Conservation (phyloP, 2,888 invertebrate genomes). For the Trissoscelio sp. region DNA sequence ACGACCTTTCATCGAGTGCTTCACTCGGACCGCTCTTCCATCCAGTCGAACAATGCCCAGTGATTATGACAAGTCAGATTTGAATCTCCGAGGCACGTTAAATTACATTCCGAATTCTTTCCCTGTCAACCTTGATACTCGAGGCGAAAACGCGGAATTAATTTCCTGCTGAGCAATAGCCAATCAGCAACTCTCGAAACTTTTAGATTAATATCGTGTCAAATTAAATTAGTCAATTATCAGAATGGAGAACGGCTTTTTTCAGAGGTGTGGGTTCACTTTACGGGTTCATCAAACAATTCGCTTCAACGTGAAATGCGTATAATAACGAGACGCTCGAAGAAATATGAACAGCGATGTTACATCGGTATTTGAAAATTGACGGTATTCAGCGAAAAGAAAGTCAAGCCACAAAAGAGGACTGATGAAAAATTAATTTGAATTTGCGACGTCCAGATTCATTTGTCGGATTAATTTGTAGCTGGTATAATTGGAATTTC, state of each 20-base stretch:
- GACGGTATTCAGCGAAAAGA: slow-evolving; percentile 8
- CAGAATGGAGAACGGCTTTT: slow-evolving; percentile 36
- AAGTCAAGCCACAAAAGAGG: neutral
- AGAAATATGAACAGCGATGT: slow-evolving; percentile 10
- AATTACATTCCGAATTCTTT: slow-evolving; percentile 68
- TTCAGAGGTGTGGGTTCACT: slow-evolving; percentile 26
- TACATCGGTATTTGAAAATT: slow-evolving; percentile 13
- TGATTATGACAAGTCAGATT: slow-evolving; percentile 68
- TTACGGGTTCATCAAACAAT: slow-evolving; percentile 40
- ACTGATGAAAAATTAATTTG: slow-evolving; percentile 39
- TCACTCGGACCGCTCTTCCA: slow-evolving; percentile 53
- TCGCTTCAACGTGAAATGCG: neutral
- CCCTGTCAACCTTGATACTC: slow-evolving; percentile 65
- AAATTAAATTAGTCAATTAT: slow-evolving; percentile 67
- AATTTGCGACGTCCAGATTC: neutral
- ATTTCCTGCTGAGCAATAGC: slow-evolving; percentile 67
- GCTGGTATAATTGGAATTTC: too few relatives aligned
- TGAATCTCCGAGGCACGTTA: slow-evolving; percentile 63
- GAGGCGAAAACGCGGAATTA: slow-evolving; percentile 67
- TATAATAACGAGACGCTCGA: slow-evolving; percentile 5
- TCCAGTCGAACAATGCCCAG: slow-evolving; percentile 62
- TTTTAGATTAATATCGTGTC: slow-evolving; percentile 65
- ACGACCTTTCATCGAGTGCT: slow-evolving; percentile 66
- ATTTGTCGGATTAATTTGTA: neutral
- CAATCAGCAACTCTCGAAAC: slow-evolving; percentile 62